Evolutionary conservation across 2,888 invertebrate genomes (phyloP), one percentile per base, ranked within the genome.

Genomic region (Polymixis flavicincta): DNA sequence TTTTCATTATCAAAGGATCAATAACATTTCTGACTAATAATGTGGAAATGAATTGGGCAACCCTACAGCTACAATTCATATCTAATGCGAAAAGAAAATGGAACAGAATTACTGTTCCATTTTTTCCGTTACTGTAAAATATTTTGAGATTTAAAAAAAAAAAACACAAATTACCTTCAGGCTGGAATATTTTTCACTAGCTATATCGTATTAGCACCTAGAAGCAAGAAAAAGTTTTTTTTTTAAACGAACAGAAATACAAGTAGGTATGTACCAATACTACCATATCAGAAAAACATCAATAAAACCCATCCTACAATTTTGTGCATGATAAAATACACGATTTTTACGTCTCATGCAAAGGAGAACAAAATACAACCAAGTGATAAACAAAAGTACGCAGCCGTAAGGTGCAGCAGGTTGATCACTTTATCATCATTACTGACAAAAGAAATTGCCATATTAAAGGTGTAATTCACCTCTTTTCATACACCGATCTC

Each of bases 381-480:
- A 76, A 64, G 71, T 68, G 67, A 75, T 74, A 86, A 78, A 80
- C 70, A 81, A 74, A 74, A 59, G 48, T 59, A 32, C 57, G 59
- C 63, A 69, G 80, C 85, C 68, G 59, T 28, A 60, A 64, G 86
- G 84, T 57, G 32, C 37, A 50, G 63, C 73, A 76, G 73, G 75
- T 76, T 74, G 79, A 73, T 71, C 82, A 61, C 77, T 85, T 83
- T 71, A 85, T 85, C 83, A 76, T 85, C 61, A 76, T 85, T 83
- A 83, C 57, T 76, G 80, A 80, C 85, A 74, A 74, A 71, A n/a
- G 69, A 37, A 70, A 85, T 84, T 83, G 79, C 77, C 57, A 71
- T 72, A 80, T 73, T 78, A 70, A 74, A 80, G 66, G 66, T 72
- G 83, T 83, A 85, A 83, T 75, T 74, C 77, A 74, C 74, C 80